A percentile compares a stretch with the other conserved stretches of the same genome.
These are phyloP conservation scores for Epinephelus coioides DNA, from an alignment of 2,797 vertebrate species.

Conservation along the genomic window DNA sequence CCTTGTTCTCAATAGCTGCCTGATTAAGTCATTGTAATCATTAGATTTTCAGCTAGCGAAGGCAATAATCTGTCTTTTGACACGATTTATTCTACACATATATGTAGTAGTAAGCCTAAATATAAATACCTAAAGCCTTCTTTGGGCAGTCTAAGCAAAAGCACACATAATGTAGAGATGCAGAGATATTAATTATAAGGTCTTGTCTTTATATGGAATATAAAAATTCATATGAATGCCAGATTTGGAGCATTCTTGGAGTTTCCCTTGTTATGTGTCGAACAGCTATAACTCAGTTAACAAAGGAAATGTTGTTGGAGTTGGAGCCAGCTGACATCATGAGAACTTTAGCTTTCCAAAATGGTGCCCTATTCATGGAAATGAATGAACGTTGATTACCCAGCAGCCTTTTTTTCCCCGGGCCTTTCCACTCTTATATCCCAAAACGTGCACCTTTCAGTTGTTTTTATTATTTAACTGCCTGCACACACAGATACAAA, in stretches of 20 bases:
- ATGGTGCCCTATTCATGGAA: background rate
- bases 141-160: background rate
- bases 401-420: too few species aligned
- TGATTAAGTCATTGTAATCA: background rate
- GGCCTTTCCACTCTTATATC: too few species aligned
- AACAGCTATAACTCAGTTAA: background rate
- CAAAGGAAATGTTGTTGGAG: background rate
- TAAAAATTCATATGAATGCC: background rate
- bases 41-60: background rate
- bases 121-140: background rate
- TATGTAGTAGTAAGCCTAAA: background rate
- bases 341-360: background rate
- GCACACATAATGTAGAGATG: background rate
- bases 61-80: too few species aligned
- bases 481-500: background rate
- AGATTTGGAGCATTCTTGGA: background rate
- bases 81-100: too few species aligned
- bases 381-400: too few species aligned
- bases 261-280: background rate
- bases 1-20: background rate
- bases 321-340: background rate
- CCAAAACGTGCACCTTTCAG: too few species aligned
- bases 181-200: background rate
- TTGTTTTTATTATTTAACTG: background rate
- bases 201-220: background rate